Conservation (phyloP, 2,113 vertebrate genomes). For the Rhabdomys dilectus region DNA sequence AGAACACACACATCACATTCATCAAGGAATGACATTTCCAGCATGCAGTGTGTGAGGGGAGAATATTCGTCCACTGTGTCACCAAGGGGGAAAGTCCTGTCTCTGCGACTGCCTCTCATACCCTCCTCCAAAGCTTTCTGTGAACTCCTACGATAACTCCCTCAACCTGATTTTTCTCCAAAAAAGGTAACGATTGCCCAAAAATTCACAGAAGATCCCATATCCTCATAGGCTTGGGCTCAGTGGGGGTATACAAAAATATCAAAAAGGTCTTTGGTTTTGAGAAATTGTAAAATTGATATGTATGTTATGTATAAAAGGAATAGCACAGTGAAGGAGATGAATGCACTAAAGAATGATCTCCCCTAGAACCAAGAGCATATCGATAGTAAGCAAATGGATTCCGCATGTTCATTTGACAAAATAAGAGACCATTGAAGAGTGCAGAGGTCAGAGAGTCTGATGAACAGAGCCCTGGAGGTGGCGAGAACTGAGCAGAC, state of each 20-base stretch:
- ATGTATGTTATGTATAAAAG: not conserved
- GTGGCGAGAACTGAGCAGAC: not conserved
- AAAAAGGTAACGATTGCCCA: slow-evolving; percentile 49
- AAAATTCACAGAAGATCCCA: slow-evolving; percentile 27
- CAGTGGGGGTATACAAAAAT: not conserved
- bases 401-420: not conserved
- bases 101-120: not conserved
- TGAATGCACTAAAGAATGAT: not conserved
- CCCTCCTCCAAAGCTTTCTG: not conserved
- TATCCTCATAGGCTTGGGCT: slow-evolving; percentile 17
- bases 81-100: not conserved
- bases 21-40: not conserved
- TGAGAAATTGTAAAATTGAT: slow-evolving; percentile 14
- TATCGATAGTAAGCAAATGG: not conserved
- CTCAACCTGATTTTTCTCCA: not conserved
- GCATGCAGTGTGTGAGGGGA: not conserved
- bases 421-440: slow-evolving; percentile 23
- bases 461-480: not conserved
- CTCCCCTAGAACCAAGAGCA: not conserved
- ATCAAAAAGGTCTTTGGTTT: not conserved
- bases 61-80: not conserved
- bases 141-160: slow-evolving; percentile 3
- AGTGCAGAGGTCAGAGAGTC: not conserved
- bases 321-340: slow-evolving; percentile 25
- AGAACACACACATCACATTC: not conserved